phyloP scores from a whole-genome alignment of 2,888 invertebrate species.

The Calliphora vomitoria region DNA sequence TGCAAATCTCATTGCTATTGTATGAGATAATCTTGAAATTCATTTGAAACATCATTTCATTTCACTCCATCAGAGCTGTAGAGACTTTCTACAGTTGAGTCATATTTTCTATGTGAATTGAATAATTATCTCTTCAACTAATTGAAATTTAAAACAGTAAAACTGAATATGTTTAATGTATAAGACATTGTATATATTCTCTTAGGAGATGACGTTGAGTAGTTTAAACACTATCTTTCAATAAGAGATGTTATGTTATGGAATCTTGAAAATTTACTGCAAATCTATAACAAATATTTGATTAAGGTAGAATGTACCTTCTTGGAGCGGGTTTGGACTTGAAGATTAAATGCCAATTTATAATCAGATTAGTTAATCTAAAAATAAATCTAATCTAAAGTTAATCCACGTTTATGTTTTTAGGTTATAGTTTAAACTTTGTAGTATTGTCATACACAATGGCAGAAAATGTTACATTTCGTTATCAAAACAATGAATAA shows the following conservation, averaged over 20 bases:
- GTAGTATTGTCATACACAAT: too few relatives aligned
- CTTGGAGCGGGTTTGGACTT: too few relatives aligned
- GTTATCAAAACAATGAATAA: too few relatives aligned
- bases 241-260: background rate
- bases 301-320: too few relatives aligned
- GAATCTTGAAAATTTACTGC: background rate
- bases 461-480: too few relatives aligned
- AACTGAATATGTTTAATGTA: background rate
- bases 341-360: too few relatives aligned
- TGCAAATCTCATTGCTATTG: conserved; percentile 36
- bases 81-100: conserved; percentile 3
- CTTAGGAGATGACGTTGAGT: background rate
- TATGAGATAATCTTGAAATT: conserved; percentile 63
- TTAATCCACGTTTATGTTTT: too few relatives aligned
- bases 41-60: background rate
- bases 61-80: background rate
- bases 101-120: conserved; percentile 1
- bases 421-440: too few relatives aligned
- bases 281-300: too few relatives aligned
- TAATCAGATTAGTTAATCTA: too few relatives aligned
- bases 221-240: background rate
- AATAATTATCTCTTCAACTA: conserved; percentile 29
- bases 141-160: background rate
- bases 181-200: background rate
- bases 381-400: too few relatives aligned